Conservation (phyloP, 2,113 vertebrate species). For the Sclerurus mexicanus region DNA sequence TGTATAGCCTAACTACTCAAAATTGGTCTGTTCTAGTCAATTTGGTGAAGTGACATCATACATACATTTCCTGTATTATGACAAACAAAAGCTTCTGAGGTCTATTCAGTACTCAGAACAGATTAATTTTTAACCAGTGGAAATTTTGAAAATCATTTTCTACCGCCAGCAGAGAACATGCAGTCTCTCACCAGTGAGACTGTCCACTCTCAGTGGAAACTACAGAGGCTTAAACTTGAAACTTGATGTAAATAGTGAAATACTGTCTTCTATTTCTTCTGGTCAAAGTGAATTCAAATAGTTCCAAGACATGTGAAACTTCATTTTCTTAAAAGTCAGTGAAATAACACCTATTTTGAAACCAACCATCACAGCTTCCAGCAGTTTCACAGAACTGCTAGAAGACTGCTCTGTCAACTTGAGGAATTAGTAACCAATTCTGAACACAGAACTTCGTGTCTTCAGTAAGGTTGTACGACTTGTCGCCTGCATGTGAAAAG, state of each 20-base stretch:
- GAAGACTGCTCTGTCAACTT: not conserved
- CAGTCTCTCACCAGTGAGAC: not conserved
- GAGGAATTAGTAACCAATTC: not conserved
- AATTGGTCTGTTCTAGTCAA: not conserved
- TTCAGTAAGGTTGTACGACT: not conserved
- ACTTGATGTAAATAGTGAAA: not conserved
- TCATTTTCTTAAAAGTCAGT: not conserved
- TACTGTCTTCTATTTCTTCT: not conserved
- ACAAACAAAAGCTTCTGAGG: not conserved
- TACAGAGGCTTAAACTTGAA: not conserved
- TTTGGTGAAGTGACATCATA: not conserved
- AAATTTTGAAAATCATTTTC: not conserved
- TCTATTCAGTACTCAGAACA: not conserved
- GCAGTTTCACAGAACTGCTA: not conserved
- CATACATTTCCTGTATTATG: not conserved
- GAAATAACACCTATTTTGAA: not conserved
- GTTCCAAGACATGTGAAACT: not conserved
- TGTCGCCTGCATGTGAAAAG: constrained; percentile 12
- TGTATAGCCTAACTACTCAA: not conserved
- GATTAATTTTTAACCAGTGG: not conserved
- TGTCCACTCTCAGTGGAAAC: not conserved
- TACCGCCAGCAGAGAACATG: not conserved
- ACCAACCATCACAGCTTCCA: not conserved
- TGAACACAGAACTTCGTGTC: not conserved
- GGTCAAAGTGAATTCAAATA: not conserved